phyloP scores from a whole-genome alignment of 2,113 vertebrate genomes.

The Pycnonotus jocosus region DNA sequence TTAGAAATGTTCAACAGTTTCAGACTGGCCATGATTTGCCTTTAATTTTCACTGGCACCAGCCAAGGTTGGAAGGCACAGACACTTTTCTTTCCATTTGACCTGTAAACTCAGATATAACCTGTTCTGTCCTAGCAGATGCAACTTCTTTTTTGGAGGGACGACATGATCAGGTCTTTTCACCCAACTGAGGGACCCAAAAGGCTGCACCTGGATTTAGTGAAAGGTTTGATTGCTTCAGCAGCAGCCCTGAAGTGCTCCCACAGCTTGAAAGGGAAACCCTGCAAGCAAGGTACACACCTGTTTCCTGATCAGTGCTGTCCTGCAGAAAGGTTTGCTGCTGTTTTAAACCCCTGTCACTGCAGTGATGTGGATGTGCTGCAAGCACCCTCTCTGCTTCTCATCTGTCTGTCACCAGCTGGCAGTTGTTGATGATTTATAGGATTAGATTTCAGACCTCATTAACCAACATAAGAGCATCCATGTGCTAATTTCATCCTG shows the following conservation, averaged over 20 bases:
- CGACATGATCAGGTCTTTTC: background rate
- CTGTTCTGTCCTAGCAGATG: background rate
- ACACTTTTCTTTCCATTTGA: background rate
- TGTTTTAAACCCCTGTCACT: background rate
- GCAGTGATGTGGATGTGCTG: background rate
- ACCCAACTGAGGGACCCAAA: background rate
- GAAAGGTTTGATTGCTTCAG: rapidly evolving
- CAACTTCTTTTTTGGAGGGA: background rate
- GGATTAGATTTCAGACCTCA: slow-evolving; percentile 38
- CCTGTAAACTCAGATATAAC: background rate
- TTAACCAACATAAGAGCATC: slow-evolving; percentile 25
- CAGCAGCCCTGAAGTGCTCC: background rate
- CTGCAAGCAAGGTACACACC: background rate
- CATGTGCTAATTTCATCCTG: slow-evolving; percentile 22
- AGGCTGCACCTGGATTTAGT: background rate
- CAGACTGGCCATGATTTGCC: background rate
- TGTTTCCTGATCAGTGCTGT: background rate
- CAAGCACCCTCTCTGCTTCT: background rate
- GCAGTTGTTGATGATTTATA: slow-evolving; percentile 34
- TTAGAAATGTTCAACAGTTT: background rate
- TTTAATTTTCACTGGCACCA: background rate
- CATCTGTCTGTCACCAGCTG: background rate
- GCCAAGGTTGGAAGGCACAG: background rate
- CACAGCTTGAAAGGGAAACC: background rate
- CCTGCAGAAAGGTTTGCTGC: background rate